These are phyloP conservation scores for Henicopernis longicauda DNA, from an alignment of 2,113 vertebrate species.

Conservation along the genomic window DNA sequence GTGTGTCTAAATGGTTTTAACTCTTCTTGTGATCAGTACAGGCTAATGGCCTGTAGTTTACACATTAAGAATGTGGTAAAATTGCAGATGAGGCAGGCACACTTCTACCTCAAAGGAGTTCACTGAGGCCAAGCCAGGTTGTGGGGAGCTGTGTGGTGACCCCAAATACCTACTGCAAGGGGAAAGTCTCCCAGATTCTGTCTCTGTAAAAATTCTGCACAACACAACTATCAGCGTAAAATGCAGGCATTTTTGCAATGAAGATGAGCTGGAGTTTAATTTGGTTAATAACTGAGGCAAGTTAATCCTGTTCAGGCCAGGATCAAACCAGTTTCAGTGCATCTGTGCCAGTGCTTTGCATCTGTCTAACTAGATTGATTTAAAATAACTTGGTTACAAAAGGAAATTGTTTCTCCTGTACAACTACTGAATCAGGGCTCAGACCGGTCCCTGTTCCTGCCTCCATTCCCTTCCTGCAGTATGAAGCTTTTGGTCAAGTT, in stretches of 20 bases:
- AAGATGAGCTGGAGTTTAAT: constrained; percentile 26
- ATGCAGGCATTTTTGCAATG: background rate
- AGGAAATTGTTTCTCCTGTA: background rate
- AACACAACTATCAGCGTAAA: background rate
- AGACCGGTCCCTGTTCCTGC: background rate
- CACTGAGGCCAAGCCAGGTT: background rate
- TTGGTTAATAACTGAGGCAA: constrained; percentile 37
- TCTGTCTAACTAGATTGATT: background rate
- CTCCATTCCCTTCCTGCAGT: background rate
- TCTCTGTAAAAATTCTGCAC: background rate
- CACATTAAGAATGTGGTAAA: background rate
- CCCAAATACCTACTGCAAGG: background rate
- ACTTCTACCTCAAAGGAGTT: background rate
- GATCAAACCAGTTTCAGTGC: constrained; percentile 38
- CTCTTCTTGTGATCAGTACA: background rate
- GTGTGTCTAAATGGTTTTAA: background rate
- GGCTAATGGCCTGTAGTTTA: background rate
- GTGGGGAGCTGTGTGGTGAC: background rate
- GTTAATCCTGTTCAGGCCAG: constrained; percentile 47
- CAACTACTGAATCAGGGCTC: background rate
- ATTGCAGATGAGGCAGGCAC: background rate
- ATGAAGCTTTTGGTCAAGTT: background rate
- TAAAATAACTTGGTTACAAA: background rate
- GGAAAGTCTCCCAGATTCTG: background rate
- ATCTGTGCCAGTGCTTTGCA: constrained; percentile 35